These are phyloP conservation scores for Pammene fasciana DNA, from an alignment of 2,888 invertebrate species.

Conservation along the genomic window DNA sequence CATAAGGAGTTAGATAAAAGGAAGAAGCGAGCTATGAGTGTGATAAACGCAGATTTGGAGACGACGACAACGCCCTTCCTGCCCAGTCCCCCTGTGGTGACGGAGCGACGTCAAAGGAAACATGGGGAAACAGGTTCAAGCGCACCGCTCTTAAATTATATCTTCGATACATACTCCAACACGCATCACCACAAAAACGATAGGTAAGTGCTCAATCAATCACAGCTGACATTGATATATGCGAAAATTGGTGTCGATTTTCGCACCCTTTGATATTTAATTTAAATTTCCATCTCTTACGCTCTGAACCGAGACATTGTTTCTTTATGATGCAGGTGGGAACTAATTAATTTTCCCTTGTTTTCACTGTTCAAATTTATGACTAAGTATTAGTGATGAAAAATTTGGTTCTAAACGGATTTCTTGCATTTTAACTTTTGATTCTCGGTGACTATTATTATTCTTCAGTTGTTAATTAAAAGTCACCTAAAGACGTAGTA, in stretches of 20 bases:
- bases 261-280: neutral
- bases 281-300: slow-evolving; percentile 27
- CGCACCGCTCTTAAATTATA: slow-evolving; percentile 75
- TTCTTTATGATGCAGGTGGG: too few relatives aligned
- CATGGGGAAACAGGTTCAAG: slow-evolving; percentile 75
- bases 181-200: slow-evolving; percentile 75
- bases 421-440: too few relatives aligned
- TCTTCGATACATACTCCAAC: slow-evolving; percentile 77
- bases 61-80: slow-evolving; percentile 52
- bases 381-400: too few relatives aligned
- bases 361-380: too few relatives aligned
- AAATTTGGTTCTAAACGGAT: too few relatives aligned
- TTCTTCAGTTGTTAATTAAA: too few relatives aligned
- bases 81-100: slow-evolving; percentile 53
- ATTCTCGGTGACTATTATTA: too few relatives aligned
- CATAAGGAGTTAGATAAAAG: slow-evolving; percentile 50
- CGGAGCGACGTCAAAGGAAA: slow-evolving; percentile 64
- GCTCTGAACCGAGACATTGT: too few relatives aligned
- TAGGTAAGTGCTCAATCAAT: slow-evolving; percentile 60
- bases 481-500: too few relatives aligned
- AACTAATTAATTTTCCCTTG: too few relatives aligned
- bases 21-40: slow-evolving; percentile 64
- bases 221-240: slow-evolving; percentile 36
- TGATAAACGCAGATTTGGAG: slow-evolving; percentile 53
- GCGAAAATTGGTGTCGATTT: slow-evolving; percentile 18